Base-by-base conservation (phyloP, 2,797 vertebrate species). In the Menidia menidia region DNA sequence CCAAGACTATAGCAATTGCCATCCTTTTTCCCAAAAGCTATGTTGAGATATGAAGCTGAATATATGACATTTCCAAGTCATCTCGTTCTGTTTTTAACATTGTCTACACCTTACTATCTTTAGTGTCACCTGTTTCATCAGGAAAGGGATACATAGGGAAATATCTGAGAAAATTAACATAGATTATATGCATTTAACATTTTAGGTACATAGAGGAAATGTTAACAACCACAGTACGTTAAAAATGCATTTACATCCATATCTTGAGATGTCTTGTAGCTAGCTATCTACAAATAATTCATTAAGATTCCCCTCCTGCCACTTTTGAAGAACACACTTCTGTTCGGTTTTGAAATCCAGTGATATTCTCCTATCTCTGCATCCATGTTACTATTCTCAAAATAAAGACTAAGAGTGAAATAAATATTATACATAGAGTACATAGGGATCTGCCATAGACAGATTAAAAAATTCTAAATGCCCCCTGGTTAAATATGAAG, bases 401-500 rank as follows among this genome's bases (percentile, higher is more conserved):
- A 52, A 52, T 0, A 52, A 8, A 3, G 10, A 35, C 6, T 58
- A 60, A 70, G 6, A 5, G 16, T 42, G 53, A 58, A 0, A 4
- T 10, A 57, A 50, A 64, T 12, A 12, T 56, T 19, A 39, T 33
- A 50, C 19, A 39, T 53, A 52, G 65, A 71, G 52, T 33, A 50
- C 19, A 39, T 53, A 52, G 65, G 69, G 52, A 64, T 31, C 15
- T 39, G 2, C 63, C 35, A 54, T 32, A 13, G 47, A 16, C 2
- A 19, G 50, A 31, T 45, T 25, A 32, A 62, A 47, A 64, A 57
- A 68, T 52, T 60, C 60, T 62, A 73, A 79, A 68, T 70, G 42
- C 64, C 39, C 60, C 65, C 41, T 43, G 4, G 32, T 69, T 69
- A 62, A 54, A 76, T 75, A 57, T 69, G 68, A 78, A 71, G 72